A percentile compares a stretch with the other conserved stretches of the same genome.
These are phyloP conservation scores for Ciona savignyi DNA, from an alignment of 23 tunicate species.

Conservation along the genomic window DNA sequence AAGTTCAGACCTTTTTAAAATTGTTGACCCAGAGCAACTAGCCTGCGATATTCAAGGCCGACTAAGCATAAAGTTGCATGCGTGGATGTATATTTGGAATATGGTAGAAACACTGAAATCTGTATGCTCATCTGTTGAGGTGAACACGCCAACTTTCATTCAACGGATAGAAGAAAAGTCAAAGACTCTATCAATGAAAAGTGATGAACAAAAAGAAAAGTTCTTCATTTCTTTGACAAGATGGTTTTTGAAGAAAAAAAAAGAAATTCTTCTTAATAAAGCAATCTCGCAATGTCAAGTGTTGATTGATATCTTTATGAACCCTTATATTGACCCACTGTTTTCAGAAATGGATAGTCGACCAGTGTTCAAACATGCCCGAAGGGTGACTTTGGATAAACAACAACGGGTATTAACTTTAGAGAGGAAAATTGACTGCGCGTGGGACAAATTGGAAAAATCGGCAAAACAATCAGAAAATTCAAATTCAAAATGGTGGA, in stretches of 20 bases:
- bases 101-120: neutral
- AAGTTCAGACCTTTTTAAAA: neutral
- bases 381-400: neutral
- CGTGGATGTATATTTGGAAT: neutral
- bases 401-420: neutral
- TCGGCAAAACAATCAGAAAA: neutral
- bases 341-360: neutral
- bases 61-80: neutral
- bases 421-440: neutral
- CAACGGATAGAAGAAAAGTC: neutral
- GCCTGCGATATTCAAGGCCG: neutral
- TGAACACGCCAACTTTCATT: neutral
- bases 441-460: neutral
- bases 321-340: neutral
- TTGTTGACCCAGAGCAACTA: neutral
- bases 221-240: neutral
- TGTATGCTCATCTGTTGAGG: neutral
- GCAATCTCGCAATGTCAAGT: neutral
- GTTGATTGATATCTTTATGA: neutral
- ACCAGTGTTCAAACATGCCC: neutral
- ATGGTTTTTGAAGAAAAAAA: neutral
- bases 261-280: neutral
- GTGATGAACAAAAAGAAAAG: neutral
- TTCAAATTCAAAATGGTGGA: neutral
- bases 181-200: neutral